These are phyloP conservation scores for Conger conger DNA, from an alignment of 2,113 vertebrate genomes.

Conservation along the genomic window DNA sequence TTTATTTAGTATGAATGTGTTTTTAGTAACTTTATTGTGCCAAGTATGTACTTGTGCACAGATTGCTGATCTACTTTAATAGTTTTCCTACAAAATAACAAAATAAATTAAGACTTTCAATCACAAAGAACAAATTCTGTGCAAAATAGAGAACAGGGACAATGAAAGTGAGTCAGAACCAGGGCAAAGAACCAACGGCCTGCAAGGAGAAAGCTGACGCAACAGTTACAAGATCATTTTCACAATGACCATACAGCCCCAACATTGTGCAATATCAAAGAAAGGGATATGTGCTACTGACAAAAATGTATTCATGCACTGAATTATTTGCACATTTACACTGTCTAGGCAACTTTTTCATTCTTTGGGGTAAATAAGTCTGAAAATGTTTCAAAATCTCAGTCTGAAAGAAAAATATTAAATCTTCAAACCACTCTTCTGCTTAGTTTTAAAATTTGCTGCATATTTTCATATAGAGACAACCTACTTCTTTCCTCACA, in stretches of 20 bases:
- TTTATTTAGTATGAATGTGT: not conserved
- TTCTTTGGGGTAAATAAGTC: not conserved
- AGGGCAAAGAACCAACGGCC: not conserved
- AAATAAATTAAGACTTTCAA: too few relatives aligned
- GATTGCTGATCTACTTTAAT: not conserved
- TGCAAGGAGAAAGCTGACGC: not conserved
- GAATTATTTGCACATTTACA: not conserved
- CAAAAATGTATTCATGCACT: not conserved
- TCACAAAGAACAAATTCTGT: not conserved
- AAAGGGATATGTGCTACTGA: not conserved
- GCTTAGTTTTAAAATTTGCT: not conserved
- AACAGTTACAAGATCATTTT: not conserved
- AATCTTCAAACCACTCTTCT: not conserved
- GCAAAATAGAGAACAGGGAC: not conserved
- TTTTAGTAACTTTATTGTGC: not conserved
- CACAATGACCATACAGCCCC: constrained; percentile 1
- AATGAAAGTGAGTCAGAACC: not conserved
- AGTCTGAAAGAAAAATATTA: not conserved
- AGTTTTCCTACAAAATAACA: too few relatives aligned
- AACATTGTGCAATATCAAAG: not conserved
- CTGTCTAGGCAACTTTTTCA: not conserved
- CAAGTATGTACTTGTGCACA: not conserved
- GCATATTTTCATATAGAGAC: too few relatives aligned
- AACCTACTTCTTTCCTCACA: too few relatives aligned
- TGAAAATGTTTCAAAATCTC: not conserved